phyloP scores from a whole-genome alignment of 2,113 vertebrate species.

The Helogale parvula region DNA sequence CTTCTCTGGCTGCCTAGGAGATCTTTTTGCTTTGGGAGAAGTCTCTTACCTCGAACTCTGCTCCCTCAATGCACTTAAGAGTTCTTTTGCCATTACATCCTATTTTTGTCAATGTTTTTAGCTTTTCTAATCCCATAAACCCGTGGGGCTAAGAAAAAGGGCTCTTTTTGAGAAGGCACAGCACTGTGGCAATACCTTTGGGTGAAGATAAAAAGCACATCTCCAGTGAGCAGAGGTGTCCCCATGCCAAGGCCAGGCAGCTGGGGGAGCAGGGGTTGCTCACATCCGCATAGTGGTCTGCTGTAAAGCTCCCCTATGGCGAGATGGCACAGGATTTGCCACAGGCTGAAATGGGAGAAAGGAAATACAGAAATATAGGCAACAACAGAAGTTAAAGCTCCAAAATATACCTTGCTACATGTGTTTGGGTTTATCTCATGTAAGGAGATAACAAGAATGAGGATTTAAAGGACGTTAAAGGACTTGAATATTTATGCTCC shows the following conservation, averaged over 20 bases:
- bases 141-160: not conserved
- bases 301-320: not conserved
- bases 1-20: not conserved
- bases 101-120: not conserved
- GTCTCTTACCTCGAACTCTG: not conserved
- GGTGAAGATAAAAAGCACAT: not conserved
- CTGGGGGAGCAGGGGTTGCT: not conserved
- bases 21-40: not conserved
- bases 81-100: not conserved
- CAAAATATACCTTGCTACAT: not conserved
- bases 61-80: not conserved
- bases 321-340: not conserved
- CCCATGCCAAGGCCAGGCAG: not conserved
- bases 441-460: not conserved
- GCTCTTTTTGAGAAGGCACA: not conserved
- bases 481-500: not conserved
- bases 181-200: not conserved
- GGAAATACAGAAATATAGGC: not conserved
- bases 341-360: not conserved
- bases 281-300: not conserved
- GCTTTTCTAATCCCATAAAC: not conserved
- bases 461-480: not conserved
- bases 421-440: not conserved
- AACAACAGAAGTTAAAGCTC: not conserved
- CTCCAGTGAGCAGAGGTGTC: not conserved